Evolutionary conservation across 92 coral and sea anemone species (phyloP), one percentile per base, ranked within the genome.

Genomic region (Micromussa lordhowensis): DNA sequence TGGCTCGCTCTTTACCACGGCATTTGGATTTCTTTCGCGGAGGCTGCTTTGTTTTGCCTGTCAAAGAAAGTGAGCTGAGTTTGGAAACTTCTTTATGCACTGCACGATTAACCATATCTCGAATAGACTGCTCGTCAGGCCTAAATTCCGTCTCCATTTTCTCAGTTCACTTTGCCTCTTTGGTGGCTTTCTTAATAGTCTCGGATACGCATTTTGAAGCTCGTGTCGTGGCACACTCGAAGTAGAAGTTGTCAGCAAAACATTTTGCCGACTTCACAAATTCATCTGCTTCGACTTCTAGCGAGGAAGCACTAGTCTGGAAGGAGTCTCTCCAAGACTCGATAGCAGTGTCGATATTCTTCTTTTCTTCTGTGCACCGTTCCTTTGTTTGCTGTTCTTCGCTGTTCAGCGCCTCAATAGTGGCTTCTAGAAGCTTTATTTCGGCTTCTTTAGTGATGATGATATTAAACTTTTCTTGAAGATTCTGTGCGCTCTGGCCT

Each of bases 331-430:
- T 49, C 63, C 80, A n/a, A n/a, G 61, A 3, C 80, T 77, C 35
- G 24, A 48, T 48, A 7, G 61, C 18, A 22, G 21, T 24, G 34
- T 26, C 0, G 61, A 77, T 29, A 8, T 21, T 77, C 61, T 77
- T 19, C 80, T 77, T 49, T 24, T 1, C 63, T 24, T 1, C 63
- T 1, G 35, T 2, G 80, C 80, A 44, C 38, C 80, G 2, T 19
- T 49, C 80, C 49, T 77, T 77, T 9, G 29, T 8, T 3, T 77
- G 80, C 63, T 77, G 80, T 77, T 77, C 80, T 49, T 44, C 80
- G 0, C 0, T 22, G 0, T 48, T 14, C 7, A 77, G 79, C 57
- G 79, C 3, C 5, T 17, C 79, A 21, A n/a, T n/a, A n/a, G 54
- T 75, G 55, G 57, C 55, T 31, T 75, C 79, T 22, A 75, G 57